phyloP scores from a whole-genome alignment of 1,140 invertebrate species.

The Aphaenogaster rudis region DNA sequence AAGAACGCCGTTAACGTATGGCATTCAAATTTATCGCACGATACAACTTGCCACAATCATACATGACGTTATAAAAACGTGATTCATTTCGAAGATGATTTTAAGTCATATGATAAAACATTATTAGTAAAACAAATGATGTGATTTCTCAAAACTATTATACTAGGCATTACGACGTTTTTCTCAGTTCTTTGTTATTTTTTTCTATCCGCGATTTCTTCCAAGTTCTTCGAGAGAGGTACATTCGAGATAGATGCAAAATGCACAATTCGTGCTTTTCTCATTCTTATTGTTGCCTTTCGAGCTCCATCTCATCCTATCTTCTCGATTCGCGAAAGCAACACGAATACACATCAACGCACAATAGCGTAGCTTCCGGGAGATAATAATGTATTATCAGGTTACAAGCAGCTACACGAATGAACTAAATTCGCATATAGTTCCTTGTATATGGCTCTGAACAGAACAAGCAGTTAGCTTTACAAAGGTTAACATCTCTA shows the following conservation, averaged over 20 bases:
- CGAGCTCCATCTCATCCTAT: slow-evolving; percentile 39
- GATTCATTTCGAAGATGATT: not conserved
- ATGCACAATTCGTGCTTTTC: slow-evolving; percentile 32
- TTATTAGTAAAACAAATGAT: not conserved
- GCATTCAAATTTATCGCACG: not conserved
- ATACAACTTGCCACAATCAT: not conserved
- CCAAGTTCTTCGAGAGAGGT: not conserved
- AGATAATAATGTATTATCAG: slow-evolving; percentile 53
- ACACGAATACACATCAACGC: slow-evolving; percentile 27
- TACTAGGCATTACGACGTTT: not conserved
- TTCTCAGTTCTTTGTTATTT: not conserved
- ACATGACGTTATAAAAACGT: not conserved
- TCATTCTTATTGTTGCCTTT: slow-evolving; percentile 47
- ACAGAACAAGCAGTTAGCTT: not conserved
- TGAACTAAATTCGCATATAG: not conserved
- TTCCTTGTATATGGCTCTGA: not conserved
- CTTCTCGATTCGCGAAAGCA: slow-evolving; percentile 44
- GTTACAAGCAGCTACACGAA: slow-evolving; percentile 40
- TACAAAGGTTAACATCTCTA: slow-evolving; percentile 2
- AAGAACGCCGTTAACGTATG: not conserved
- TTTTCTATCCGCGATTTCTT: slow-evolving; percentile 8
- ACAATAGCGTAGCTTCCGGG: slow-evolving; percentile 41
- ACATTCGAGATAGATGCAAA: slow-evolving; percentile 16
- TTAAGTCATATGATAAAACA: not conserved
- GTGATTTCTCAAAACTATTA: not conserved